A percentile compares a stretch with the other conserved stretches of the same genome.
phyloP scores from a whole-genome alignment of 2,113 vertebrate genomes.

The Abramis brama region DNA sequence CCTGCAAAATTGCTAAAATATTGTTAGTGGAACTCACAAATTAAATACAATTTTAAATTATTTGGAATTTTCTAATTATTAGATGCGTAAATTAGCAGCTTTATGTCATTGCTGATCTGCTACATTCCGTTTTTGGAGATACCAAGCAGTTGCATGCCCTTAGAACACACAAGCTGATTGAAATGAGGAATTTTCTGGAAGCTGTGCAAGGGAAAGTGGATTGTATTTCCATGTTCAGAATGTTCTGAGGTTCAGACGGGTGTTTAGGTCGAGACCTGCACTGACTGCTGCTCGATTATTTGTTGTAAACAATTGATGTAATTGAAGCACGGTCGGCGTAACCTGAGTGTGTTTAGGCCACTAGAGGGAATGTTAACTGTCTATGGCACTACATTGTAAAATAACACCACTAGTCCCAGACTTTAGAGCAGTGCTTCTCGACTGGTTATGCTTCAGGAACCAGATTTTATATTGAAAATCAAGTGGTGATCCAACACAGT shows the following conservation, averaged over 20 bases:
- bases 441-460: background rate
- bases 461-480: background rate
- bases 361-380: constrained; percentile 59
- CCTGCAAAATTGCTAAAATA: background rate
- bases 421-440: constrained; percentile 10
- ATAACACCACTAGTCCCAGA: constrained; percentile 14
- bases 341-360: constrained; percentile 68
- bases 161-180: background rate
- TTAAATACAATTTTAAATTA: no score
- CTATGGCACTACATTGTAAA: constrained; percentile 60
- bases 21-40: background rate
- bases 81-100: background rate
- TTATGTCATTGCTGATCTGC: background rate
- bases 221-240: constrained; percentile 62
- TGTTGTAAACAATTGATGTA: constrained; percentile 70
- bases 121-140: background rate
- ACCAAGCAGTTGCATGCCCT: background rate
- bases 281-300: constrained; percentile 67
- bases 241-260: constrained; percentile 40
- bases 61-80: background rate
- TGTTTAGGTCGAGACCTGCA: constrained; percentile 54
- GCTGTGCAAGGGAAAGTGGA: constrained; percentile 2
- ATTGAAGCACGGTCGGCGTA: constrained; percentile 68
- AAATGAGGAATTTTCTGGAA: constrained; percentile 20
- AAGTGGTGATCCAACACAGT: background rate